A percentile compares a stretch with the other conserved stretches of the same genome.
These are phyloP conservation scores for Acleris cristana DNA, from an alignment of 2,888 invertebrate genomes.

Conservation along the genomic window DNA sequence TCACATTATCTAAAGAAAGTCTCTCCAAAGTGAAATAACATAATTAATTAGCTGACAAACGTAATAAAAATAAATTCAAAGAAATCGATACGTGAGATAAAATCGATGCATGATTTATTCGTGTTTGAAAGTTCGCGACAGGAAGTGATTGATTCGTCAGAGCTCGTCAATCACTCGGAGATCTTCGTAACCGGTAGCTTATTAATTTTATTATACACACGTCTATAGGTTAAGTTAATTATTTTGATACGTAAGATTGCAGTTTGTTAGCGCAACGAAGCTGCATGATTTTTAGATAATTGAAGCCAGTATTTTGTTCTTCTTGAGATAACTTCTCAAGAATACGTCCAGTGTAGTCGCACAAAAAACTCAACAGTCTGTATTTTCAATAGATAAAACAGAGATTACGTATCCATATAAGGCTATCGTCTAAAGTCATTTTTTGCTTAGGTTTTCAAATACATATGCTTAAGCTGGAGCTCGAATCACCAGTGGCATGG, in stretches of 20 bases:
- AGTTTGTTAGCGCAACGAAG: too few relatives aligned
- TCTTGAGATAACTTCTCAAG: too few relatives aligned
- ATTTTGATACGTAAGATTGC: slow-evolving; percentile 4
- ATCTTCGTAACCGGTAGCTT: slow-evolving; percentile 25
- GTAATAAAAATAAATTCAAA: slow-evolving; percentile 18
- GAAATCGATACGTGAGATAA: slow-evolving; percentile 24
- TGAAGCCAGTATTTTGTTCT: too few relatives aligned
- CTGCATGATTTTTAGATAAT: too few relatives aligned
- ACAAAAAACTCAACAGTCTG: too few relatives aligned
- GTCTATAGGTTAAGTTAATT: slow-evolving; percentile 22
- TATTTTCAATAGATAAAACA: too few relatives aligned
- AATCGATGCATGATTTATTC: slow-evolving; percentile 19
- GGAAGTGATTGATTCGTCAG: slow-evolving; percentile 31
- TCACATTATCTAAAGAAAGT: slow-evolving; percentile 25
- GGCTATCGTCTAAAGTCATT: too few relatives aligned
- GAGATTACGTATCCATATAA: too few relatives aligned
- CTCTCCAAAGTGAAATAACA: slow-evolving; percentile 8
- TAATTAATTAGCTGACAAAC: slow-evolving; percentile 19
- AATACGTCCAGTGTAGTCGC: too few relatives aligned
- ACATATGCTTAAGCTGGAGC: too few relatives aligned
- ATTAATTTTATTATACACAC: slow-evolving; percentile 24
- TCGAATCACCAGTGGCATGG: too few relatives aligned
- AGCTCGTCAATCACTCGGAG: slow-evolving; percentile 21
- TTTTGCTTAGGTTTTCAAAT: too few relatives aligned
- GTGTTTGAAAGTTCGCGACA: slow-evolving; percentile 29